Evolutionary conservation across 2,888 invertebrate species (phyloP), one percentile per base, ranked within the genome.

Genomic region (Drosophila cyrtoloma): DNA sequence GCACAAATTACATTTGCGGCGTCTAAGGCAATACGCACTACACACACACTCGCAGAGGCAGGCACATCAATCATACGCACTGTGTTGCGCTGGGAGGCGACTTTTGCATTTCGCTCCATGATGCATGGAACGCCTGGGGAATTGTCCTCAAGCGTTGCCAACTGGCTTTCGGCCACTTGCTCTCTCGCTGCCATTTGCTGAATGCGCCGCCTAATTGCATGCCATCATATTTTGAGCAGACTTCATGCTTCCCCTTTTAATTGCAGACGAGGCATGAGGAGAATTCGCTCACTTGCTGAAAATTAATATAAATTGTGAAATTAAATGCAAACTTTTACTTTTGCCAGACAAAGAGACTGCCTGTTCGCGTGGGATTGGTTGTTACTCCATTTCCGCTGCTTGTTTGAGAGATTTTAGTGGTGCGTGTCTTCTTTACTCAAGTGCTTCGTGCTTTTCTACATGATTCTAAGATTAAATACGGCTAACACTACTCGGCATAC

Each of bases 261-360:
- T 83, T 83, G 77, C 56, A 62, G 58, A 22, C 2, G 56, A 16
- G 37, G 42, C 37, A 57, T 14, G 52, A 44, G 26, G 4, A 22
- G 32, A 5, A 10, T 19, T n/a, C 53, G 44, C 60, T 75, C 70
- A 68, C 79, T 79, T 68, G 68, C 73, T 71, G 69, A 71, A 88
- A 88, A 88, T 88, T 90, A 87, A 90, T 88, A 88, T 90, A 88
- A 88, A 88, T 90, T 88, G 89, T 78, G 66, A 83, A 88, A 84
- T 85, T 84, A 84, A 86, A 82, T 69, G 70, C 70, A 70, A 85
- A 85, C 84, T 85, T 85, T 85, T 88, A 88, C 88, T 85, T 85
- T 84, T 71, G 62, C 67, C 68, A 59, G 53, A 72, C 79, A 73
- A 63, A 66, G 60, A 61, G 14, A 7, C 6, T 39, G 42, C 3